Evolutionary conservation across 64 coral and sea anemone species (phyloP).

Genomic region (Montipora sp.): DNA sequence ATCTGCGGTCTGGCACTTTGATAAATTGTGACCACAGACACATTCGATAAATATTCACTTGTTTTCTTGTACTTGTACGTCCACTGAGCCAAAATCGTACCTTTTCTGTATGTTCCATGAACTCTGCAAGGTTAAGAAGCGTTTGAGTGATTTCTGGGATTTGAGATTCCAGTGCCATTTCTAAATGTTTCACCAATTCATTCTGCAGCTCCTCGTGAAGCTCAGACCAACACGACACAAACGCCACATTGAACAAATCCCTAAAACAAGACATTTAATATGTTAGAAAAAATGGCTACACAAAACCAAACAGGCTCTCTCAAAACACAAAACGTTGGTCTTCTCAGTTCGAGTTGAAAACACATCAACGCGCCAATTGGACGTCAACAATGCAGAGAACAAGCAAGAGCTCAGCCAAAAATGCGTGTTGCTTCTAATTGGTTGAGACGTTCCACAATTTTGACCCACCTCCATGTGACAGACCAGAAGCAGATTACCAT

Average conservation of each 20-base stretch:
- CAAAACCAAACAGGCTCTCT: not conserved
- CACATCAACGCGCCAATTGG: too few species aligned
- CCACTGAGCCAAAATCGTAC: not conserved
- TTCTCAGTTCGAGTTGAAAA: too few species aligned
- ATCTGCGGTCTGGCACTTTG: too few species aligned
- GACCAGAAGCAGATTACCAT: too few species aligned
- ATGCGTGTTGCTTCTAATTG: too few species aligned
- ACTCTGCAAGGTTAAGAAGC: slow-evolving; percentile 90
- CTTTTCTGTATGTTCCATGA: slow-evolving; percentile 98
- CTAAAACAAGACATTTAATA: not conserved
- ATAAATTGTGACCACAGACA: too few species aligned
- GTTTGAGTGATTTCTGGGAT: slow-evolving; percentile 99
- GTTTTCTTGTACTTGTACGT: too few species aligned
- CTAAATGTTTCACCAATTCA: slow-evolving; percentile 89
- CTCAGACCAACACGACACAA: slow-evolving; percentile 99
- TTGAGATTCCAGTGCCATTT: slow-evolving; percentile 81
- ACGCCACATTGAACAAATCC: slow-evolving; percentile 96
- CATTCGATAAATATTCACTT: too few species aligned
- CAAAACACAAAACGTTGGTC: not conserved
- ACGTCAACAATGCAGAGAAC: too few species aligned
- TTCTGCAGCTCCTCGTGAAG: slow-evolving; percentile 96
- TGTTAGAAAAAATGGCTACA: not conserved
- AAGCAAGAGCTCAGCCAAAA: too few species aligned
- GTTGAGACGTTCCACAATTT: too few species aligned
- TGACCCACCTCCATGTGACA: too few species aligned